A percentile compares a stretch with the other conserved stretches of the same genome.
Conservation (phyloP, 64 coral and sea anemone genomes). For the Astreopora myriophthalma region DNA sequence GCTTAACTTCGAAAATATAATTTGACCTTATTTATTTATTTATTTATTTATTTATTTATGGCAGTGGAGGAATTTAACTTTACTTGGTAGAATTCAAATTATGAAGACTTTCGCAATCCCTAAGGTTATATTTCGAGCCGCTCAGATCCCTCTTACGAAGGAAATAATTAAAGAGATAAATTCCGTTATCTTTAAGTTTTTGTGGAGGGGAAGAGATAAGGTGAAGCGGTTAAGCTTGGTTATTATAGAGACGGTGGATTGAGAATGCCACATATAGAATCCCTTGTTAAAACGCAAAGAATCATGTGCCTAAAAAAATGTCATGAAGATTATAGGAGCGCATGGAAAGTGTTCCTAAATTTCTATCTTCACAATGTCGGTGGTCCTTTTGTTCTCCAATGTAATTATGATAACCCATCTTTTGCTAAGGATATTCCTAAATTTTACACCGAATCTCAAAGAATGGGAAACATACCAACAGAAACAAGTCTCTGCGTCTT, state of each 20-base stretch:
- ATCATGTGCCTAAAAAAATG: background rate
- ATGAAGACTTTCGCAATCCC: background rate
- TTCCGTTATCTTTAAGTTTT: background rate
- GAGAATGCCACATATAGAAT: background rate
- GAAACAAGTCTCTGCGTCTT: background rate
- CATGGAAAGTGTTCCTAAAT: background rate
- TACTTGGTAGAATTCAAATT: constrained; percentile 21
- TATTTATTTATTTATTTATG: no score
- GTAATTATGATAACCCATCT: no score
- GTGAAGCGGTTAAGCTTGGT: background rate
- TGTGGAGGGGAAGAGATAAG: background rate
- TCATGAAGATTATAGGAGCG: background rate
- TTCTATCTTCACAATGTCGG: background rate
- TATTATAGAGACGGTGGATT: background rate
- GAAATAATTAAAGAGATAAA: background rate
- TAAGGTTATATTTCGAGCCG: no score
- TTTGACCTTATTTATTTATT: no score
- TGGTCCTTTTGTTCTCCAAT: background rate
- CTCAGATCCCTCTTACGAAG: background rate
- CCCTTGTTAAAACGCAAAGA: background rate
- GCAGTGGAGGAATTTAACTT: constrained; percentile 16
- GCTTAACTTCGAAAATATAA: no score
- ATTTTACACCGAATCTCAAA: no score
- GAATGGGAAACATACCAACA: background rate
- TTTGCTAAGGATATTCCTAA: no score